Base-by-base conservation (phyloP, 2,888 invertebrate species). In the Aporophyla lueneburgensis region DNA sequence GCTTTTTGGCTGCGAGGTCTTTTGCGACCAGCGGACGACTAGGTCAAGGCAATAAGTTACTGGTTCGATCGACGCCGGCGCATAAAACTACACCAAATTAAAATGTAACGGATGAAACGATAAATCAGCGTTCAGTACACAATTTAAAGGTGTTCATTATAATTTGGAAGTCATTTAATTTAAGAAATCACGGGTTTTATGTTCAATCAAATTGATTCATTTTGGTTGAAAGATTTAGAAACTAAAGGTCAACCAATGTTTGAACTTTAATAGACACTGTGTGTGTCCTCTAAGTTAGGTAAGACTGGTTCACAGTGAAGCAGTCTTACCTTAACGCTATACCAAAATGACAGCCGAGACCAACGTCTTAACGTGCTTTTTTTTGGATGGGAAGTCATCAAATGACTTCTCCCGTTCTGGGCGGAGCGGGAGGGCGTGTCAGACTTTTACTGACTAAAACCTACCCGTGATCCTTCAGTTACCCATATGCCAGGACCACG, bases 1-100 rank as follows among this genome's bases (percentile, higher is more conserved):
- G 12, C 40, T 56, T 84, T 84, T 72, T 56, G 58, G 16, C 5
- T 33, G 14, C 66, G 27, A 79, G 62, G 81, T 80, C 73, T 73
- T 69, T 53, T 9, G 14, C 58, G 51, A 62, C 66, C 46, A 66
- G 21, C 59, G 46, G 21, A n/a, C 12, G 58, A 80, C 81, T 84
- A 56, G 80, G 85, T 84, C 80, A 81, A 81, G 85, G 85, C 19
- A 24, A 9, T 66, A 27, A 51, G 14, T 51, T 51, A 80, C 33
- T 59, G n/a, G 40, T 80, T 51, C 16, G 43, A 63, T 54, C 54
- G 53, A 24, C 58, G 40, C 63, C 6, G 58, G 53, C 53, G 61
- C 61, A 84, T 56, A 24, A 16, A 59, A 58, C n/a, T 51, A 59
- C 27, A 58, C 19, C 33, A 40, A 83, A 59, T 78, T 84, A 63